Percentiles rank a stretch among this genome's conserved stretches.
Conservation (phyloP, 2,797 vertebrate species). For the Cheirogaleus major region DNA sequence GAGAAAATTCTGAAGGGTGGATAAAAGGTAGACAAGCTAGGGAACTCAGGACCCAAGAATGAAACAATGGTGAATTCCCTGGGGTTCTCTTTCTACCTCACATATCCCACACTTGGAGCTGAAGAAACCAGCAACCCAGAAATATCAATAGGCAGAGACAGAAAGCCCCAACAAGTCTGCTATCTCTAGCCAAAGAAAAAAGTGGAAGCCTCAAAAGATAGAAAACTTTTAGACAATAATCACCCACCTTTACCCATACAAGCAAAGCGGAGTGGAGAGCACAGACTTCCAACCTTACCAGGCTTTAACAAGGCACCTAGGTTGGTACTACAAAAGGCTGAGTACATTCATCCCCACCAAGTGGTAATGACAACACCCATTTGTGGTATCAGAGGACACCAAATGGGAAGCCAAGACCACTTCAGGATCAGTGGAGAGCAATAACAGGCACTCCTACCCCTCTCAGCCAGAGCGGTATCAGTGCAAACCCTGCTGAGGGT, state of each 20-base stretch:
- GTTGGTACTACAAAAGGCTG: background rate
- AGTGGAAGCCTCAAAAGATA: background rate
- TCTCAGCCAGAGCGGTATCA: background rate
- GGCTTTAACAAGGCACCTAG: background rate
- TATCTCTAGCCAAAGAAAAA: background rate
- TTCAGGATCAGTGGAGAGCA: background rate
- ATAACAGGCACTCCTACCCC: background rate
- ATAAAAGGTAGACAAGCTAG: background rate
- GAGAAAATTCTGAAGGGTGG: background rate
- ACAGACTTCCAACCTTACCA: background rate
- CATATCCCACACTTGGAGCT: background rate
- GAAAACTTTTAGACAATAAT: background rate
- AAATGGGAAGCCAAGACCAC: background rate
- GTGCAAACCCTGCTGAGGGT: background rate
- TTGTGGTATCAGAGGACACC: background rate
- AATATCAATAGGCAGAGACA: background rate
- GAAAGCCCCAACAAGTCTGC: background rate
- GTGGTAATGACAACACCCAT: background rate
- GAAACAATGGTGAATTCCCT: background rate
- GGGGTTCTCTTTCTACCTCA: background rate
- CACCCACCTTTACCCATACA: background rate
- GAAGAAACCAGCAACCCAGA: background rate
- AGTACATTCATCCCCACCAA: background rate
- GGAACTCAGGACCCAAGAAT: background rate
- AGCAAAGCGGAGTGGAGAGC: background rate